These are phyloP conservation scores for Carpatolechia fugitivella DNA, from an alignment of 2,888 invertebrate genomes.

Conservation along the genomic window DNA sequence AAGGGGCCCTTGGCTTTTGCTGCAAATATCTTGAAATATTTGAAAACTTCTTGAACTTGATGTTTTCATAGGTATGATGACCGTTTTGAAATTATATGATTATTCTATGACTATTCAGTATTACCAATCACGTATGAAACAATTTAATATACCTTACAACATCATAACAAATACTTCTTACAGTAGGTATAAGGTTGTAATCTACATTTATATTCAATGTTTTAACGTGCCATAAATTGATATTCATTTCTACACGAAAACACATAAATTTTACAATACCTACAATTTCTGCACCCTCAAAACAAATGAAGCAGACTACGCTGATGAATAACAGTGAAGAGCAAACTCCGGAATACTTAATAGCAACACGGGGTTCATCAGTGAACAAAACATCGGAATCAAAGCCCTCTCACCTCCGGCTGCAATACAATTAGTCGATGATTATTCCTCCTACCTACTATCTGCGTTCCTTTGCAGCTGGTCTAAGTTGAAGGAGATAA, in stretches of 20 bases:
- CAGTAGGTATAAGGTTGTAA: no score
- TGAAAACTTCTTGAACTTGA: no score
- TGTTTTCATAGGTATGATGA: no score
- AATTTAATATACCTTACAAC: no score
- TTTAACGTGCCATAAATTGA: no score
- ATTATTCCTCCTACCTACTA: conserved; percentile 56
- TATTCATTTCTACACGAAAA: neutral
- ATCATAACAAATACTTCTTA: no score
- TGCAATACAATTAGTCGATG: conserved; percentile 55
- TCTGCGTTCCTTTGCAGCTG: conserved; percentile 39
- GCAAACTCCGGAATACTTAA: neutral
- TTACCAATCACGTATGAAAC: no score
- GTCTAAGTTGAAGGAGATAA: conserved; percentile 23
- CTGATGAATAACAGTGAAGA: neutral
- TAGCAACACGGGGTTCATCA: conserved; percentile 9
- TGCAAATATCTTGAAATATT: no score
- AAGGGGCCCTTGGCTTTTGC: no score
- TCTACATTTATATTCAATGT: no score
- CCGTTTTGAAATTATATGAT: no score
- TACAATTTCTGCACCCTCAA: neutral
- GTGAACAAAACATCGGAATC: conserved; percentile 10
- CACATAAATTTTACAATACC: neutral
- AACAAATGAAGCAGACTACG: neutral
- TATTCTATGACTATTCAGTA: no score
- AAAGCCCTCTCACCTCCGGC: conserved; percentile 35